phyloP scores from a whole-genome alignment of 2,797 vertebrate species.

The Enteromius afrohamiltoni region DNA sequence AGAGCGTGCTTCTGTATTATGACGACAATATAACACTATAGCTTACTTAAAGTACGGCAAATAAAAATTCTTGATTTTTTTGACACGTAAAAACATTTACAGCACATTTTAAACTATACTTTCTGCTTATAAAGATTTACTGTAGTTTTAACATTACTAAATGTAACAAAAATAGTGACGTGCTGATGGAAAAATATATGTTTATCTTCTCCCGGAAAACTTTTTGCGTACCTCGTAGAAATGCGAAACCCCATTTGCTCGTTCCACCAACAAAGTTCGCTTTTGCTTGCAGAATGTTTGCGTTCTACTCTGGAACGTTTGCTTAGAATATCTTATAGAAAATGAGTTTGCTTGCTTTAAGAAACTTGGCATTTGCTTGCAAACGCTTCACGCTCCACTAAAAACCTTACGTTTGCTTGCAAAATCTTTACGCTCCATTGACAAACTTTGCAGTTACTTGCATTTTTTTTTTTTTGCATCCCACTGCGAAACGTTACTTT shows the following conservation, averaged over 20 bases:
- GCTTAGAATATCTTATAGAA: not conserved
- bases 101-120: not conserved
- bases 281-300: not conserved
- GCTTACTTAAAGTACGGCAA: not conserved
- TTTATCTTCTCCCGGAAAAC: not conserved
- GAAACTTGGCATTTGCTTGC: not conserved
- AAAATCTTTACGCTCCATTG: fast-evolving
- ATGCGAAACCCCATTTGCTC: not conserved
- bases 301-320: too few relatives aligned
- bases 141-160: not conserved
- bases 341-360: too few relatives aligned
- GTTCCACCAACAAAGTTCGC: not conserved
- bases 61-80: not conserved
- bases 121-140: not conserved
- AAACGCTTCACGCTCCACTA: too few relatives aligned
- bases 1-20: not conserved
- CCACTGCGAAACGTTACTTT: not conserved
- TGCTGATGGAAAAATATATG: not conserved
- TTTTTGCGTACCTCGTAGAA: not conserved
- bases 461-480: too few relatives aligned
- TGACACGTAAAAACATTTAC: not conserved
- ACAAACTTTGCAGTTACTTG: fast-evolving
- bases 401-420: not conserved
- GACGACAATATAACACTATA: not conserved
- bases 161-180: not conserved